Evolutionary conservation across 2,888 invertebrate genomes (phyloP), one percentile per base, ranked within the genome.

Genomic region (Drosophila neonasuta): DNA sequence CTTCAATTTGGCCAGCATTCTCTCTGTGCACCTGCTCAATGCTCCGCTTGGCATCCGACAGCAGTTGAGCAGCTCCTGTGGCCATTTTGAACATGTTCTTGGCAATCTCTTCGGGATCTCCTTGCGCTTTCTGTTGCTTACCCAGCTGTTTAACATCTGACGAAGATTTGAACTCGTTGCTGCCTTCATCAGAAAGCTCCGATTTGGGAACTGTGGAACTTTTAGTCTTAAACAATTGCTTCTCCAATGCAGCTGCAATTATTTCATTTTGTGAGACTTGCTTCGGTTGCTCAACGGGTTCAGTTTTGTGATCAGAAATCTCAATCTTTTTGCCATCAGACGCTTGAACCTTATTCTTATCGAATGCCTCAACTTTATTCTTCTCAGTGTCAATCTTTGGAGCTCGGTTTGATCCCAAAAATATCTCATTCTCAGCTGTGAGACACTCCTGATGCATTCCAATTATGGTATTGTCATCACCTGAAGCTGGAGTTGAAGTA

Each of bases 21-120:
- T 56, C 50, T 0, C 9, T 3, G 2, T 45, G 52, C 0, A 61
- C 57, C 17, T 56, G 11, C 1, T 71, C 66, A 3, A 81, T 46
- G 3, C 41, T 51, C 9, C 46, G 20, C 3, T 72, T 65, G 36
- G 80, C 85, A 3, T 80, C 64, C 0, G 56, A 30, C 0, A 87
- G 34, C 8, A 82, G 7, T 0, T 55, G n/a, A n/a, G 81, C 77
- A 0, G 81, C 74, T 4, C 45, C 49, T 1, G 56, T 57, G 6
- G 79, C 74, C 81, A 58, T 66, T 7, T 46, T 51, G 32, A 67
- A 72, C 9, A 79, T 64, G 1, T 29, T n/a, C 1, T 71, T 74
- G 7, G 79, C 68, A 44, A 76, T 6, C 0, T 57, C 36, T 0
- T 63, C 54, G 8, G 48, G 32, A 7, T 30, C 55, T 2, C 13